Conservation (phyloP, 2,113 vertebrate genomes). For the Puntigrus tetrazona region DNA sequence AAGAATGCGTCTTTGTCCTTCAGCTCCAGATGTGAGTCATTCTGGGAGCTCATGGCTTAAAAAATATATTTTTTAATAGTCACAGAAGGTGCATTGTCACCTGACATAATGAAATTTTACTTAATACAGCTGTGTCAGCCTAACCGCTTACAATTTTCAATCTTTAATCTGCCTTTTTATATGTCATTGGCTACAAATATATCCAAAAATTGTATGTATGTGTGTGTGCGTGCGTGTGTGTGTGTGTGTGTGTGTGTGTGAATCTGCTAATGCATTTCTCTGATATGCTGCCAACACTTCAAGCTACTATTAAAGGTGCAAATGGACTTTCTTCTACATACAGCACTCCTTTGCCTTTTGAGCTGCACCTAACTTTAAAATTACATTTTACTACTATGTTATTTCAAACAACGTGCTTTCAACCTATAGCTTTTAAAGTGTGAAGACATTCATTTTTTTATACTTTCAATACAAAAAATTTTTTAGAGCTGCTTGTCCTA, state of each 20-base stretch:
- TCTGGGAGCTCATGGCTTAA: neutral
- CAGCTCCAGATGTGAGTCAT: neutral
- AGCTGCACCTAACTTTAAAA: no score
- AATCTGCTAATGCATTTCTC: conserved; percentile 16
- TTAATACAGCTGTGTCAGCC: neutral
- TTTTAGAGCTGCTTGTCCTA: no score
- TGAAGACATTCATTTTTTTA: no score
- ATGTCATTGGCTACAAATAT: neutral
- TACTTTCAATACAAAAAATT: no score
- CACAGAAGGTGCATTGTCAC: neutral
- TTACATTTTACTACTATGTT: neutral
- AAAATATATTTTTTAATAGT: neutral
- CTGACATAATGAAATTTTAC: neutral
- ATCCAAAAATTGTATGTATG: neutral
- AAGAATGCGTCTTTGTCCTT: neutral
- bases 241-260: no score
- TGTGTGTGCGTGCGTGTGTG: no score
- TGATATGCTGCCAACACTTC: conserved; percentile 11
- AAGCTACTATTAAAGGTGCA: conserved; percentile 5
- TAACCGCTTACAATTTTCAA: neutral
- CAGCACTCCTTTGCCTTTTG: neutral
- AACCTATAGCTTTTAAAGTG: no score
- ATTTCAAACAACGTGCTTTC: neutral
- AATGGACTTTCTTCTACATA: neutral
- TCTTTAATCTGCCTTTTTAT: neutral